Evolutionary conservation across 2,113 vertebrate genomes (phyloP), one percentile per base, ranked within the genome.

Genomic region (Thoracochromis brauschi): DNA sequence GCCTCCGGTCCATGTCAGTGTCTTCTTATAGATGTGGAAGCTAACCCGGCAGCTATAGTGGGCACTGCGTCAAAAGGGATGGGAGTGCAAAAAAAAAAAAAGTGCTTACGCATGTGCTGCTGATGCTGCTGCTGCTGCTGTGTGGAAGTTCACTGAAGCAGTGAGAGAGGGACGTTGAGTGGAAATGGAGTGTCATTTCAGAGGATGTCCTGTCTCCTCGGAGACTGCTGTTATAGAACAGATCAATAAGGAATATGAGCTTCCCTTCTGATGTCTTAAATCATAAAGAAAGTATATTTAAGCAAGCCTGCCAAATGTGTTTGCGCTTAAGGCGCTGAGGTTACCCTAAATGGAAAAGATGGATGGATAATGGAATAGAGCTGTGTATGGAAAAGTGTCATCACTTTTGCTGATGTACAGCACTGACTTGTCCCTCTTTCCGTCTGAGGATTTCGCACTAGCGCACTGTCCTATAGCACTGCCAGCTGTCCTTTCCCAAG

Each of bases 11-110:
- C 53, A 8, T 78, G 68, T 75, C 35, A 42, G 47, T 29, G 26
- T n/a, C 9, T 81, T 83, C 29, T 29, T 82, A 65, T 58, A 55
- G 51, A 84, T 40, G 71, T 47, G 68, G 45, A 81, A 86, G 51
- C 68, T 38, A 58, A 33, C 7, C 26, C 79, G 21, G 93, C 79
- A 82, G 51, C 73, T 42, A 85, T 26, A 42, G 84, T 31, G 93
- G 90, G 83, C 86, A 95, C 93, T 96, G 96, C 96, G 96, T 96
- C 96, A 97, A 96, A 95, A 71, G 63, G 68, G 85, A 92, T 60
- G 81, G 47, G 79, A 40, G 85, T 17, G 81, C 84, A 88, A 73
- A 73, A 80, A 88, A 57, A 58, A 87, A 60, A 71, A 79, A 80
- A 89, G 68, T 85, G 88, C 91, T 87, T 87, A 88, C 92, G 91